A percentile compares a stretch with the other conserved stretches of the same genome.
Evolutionary conservation across 2,888 invertebrate genomes (phyloP).

Genomic region (Chironomus riparius): DNA sequence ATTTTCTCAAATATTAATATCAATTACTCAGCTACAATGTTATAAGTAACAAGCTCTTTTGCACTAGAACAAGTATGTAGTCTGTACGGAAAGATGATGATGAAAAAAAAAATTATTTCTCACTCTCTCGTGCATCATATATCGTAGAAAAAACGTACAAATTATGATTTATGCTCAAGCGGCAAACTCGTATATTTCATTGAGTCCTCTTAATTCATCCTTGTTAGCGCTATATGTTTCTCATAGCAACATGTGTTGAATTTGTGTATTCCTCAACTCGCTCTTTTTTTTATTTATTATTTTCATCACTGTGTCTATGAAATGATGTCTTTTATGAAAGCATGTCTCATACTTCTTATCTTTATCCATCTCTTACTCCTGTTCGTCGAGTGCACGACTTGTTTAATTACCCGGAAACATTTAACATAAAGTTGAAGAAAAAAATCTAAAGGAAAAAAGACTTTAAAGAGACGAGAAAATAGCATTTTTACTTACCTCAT

Average conservation of each 20-base stretch:
- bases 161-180: conserved; percentile 7
- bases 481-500: not conserved
- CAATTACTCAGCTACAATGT: not conserved
- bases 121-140: not conserved
- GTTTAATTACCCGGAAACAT: not conserved
- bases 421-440: not conserved
- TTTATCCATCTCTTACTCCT: not conserved
- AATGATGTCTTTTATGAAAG: not conserved
- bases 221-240: not conserved
- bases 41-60: not conserved
- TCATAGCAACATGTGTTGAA: not conserved
- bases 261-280: not conserved
- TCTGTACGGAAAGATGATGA: not conserved
- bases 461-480: not conserved
- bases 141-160: not conserved
- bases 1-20: not conserved
- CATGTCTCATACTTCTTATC: not conserved
- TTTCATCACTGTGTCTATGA: not conserved
- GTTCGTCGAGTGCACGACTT: not conserved
- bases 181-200: conserved; percentile 8
- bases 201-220: conserved; percentile 6
- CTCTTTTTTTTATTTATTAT: not conserved
- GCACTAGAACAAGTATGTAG: no score
- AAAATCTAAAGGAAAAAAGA: not conserved
- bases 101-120: not conserved